Conservation (phyloP, 1,140 invertebrate genomes). For the Eumeta japonica region DNA sequence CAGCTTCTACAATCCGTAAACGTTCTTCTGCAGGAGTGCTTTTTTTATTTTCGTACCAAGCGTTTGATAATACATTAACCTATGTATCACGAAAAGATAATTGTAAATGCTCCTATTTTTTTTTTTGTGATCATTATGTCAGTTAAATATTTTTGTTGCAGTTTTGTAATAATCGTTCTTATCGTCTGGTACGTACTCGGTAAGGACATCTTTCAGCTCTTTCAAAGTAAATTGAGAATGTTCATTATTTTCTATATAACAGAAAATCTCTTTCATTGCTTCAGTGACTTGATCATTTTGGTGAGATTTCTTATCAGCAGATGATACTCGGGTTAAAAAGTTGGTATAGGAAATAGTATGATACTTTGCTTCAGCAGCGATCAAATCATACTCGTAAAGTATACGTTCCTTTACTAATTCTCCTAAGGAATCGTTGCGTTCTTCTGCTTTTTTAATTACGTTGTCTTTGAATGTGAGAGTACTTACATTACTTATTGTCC, state of each 20-base stretch:
- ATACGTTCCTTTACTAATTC: slow-evolving; percentile 27
- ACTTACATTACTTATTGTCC: slow-evolving; percentile 26
- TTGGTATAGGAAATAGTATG: slow-evolving; percentile 28
- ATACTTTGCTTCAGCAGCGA: slow-evolving; percentile 31
- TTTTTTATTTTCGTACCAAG: slow-evolving; percentile 26
- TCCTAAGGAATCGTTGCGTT: slow-evolving; percentile 26
- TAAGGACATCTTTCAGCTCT: slow-evolving; percentile 31
- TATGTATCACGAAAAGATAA: slow-evolving; percentile 20
- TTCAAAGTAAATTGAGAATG: no score
- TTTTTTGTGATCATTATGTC: slow-evolving; percentile 32
- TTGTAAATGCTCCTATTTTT: slow-evolving; percentile 23
- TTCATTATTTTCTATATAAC: slow-evolving; percentile 34
- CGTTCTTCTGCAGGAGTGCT: slow-evolving; percentile 20
- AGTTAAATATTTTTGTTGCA: slow-evolving; percentile 28
- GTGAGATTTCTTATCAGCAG: slow-evolving; percentile 17
- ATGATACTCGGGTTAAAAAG: slow-evolving; percentile 27
- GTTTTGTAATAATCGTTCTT: slow-evolving; percentile 31
- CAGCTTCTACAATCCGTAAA: slow-evolving; percentile 26
- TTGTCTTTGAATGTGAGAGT: slow-evolving; percentile 32
- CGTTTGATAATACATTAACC: slow-evolving; percentile 14
- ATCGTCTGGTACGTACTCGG: slow-evolving; percentile 27
- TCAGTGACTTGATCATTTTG: slow-evolving; percentile 25
- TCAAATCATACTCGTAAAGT: slow-evolving; percentile 27
- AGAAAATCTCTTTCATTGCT: slow-evolving; percentile 31
- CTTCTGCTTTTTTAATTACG: slow-evolving; percentile 28